These are phyloP conservation scores for Danio tinwini DNA, from an alignment of 2,797 vertebrate species.

Conservation along the genomic window DNA sequence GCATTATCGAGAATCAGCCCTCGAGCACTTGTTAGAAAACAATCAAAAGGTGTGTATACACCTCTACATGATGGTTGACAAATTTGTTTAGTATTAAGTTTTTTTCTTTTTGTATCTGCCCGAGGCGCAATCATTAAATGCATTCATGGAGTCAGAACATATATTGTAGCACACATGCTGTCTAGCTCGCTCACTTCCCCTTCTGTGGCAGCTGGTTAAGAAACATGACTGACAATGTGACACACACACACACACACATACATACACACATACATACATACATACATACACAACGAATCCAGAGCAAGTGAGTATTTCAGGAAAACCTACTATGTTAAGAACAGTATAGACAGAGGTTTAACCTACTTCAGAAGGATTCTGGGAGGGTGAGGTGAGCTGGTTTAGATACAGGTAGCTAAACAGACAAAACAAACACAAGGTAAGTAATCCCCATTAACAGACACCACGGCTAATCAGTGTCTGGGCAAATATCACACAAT, in stretches of 20 bases:
- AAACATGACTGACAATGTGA: neutral
- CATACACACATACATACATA: neutral
- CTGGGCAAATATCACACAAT: neutral
- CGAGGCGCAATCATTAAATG: neutral
- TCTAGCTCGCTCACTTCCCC: neutral
- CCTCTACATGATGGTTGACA: too few relatives aligned
- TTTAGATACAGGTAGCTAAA: neutral
- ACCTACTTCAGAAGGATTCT: slow-evolving; percentile 22
- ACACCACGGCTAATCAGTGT: neutral
- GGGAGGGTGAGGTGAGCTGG: neutral
- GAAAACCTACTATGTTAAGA: slow-evolving; percentile 1
- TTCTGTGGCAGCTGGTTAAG: slow-evolving; percentile 13
- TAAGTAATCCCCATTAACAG: neutral
- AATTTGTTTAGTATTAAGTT: too few relatives aligned
- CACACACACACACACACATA: neutral
- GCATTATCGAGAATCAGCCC: neutral
- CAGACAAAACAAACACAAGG: slow-evolving; percentile 7
- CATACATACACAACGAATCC: neutral
- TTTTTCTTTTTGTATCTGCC: neutral
- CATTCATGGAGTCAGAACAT: neutral
- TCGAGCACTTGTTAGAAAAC: neutral
- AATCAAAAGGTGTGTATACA: too few relatives aligned
- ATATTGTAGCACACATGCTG: neutral
- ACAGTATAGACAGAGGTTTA: slow-evolving; percentile 20
- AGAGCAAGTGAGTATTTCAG: neutral